Base-by-base conservation (phyloP, 2,113 vertebrate genomes). In the Columba livia region DNA sequence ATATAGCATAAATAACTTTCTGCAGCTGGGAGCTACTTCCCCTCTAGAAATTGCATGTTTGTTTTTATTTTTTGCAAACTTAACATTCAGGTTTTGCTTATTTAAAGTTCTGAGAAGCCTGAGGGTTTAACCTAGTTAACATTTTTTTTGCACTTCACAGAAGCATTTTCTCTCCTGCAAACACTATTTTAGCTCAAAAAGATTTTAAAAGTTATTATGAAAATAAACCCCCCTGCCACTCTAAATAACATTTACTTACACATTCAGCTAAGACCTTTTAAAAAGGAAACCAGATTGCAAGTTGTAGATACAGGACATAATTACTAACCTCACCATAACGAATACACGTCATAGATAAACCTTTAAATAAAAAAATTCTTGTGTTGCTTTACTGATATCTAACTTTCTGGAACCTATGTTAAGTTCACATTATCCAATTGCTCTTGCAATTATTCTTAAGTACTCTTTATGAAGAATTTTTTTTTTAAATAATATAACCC, bases 181-280 rank as follows among this genome's bases (percentile, higher is more conserved):
- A 72, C 6, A 38, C 36, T 29, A 17, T 26, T 83, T 70, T 66
- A 70, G 80, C 25, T 65, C 1, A 32, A 73, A 48, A 93, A 57
- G 5, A 36, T 11, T 72, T 28, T 54, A 85, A 54, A n/a, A 34
- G 67, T 9, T 32, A 80, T 19, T 57, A 38, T 24, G 61, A 56
- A 72, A 69, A 53, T 20, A 79, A 36, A 0, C 0, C 0, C 0
- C 2, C 23, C 19, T 10, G 29, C 12, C 26, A 40, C 12, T 85
- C 20, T 61, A 40, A 40, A 40, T 40, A 60, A 72, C 19, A 19
- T 19, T 19, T 66, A 64, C 6, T 56, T 72, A 44, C 1, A 80
- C 9, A 57, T 58, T 34, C 90, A 56, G 25, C 11, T 53, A 77
- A 73, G 14, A 38, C 38, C 20, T 78, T 75, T 82, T 58, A 12